Conservation (phyloP, 2,797 vertebrate species). For the Sebastes iracundus region DNA sequence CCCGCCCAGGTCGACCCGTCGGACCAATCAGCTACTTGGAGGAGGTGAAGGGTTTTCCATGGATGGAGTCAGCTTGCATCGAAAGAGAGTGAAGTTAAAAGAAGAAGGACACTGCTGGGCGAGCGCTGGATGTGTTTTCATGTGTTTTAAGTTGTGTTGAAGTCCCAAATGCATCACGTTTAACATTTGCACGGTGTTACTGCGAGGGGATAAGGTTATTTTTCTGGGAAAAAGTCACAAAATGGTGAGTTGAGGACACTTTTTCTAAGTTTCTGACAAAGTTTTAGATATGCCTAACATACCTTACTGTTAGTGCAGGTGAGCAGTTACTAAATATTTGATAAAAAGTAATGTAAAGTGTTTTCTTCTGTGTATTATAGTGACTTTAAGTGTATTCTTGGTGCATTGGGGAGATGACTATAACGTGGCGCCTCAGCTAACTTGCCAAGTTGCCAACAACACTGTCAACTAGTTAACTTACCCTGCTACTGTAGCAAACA, state of each 20-base stretch:
- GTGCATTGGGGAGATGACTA: constrained; percentile 29
- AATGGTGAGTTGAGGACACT: constrained; percentile 70
- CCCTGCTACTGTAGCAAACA: background rate
- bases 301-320: background rate
- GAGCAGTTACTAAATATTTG: background rate
- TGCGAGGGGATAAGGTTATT: background rate
- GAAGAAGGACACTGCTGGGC: constrained; percentile 28
- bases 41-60: constrained; percentile 28
- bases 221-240: constrained; percentile 1
- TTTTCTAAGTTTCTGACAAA: constrained; percentile 50
- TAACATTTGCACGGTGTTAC: background rate
- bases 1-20: accelerated
- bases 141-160: constrained; percentile 14
- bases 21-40: constrained; percentile 69
- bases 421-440: constrained; percentile 73
- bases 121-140: constrained; percentile 43
- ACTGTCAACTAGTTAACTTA: constrained; percentile 17
- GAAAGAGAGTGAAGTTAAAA: constrained; percentile 53
- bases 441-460: constrained; percentile 46
- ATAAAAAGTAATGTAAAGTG: background rate
- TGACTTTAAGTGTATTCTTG: background rate
- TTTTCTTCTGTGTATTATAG: background rate
- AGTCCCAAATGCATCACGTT: constrained; percentile 8
- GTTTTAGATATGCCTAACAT: constrained; percentile 20
- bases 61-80: constrained; percentile 67